Evolutionary conservation across 2,113 vertebrate species (phyloP), one percentile per base, ranked within the genome.

Genomic region (Vireo altiloquus): DNA sequence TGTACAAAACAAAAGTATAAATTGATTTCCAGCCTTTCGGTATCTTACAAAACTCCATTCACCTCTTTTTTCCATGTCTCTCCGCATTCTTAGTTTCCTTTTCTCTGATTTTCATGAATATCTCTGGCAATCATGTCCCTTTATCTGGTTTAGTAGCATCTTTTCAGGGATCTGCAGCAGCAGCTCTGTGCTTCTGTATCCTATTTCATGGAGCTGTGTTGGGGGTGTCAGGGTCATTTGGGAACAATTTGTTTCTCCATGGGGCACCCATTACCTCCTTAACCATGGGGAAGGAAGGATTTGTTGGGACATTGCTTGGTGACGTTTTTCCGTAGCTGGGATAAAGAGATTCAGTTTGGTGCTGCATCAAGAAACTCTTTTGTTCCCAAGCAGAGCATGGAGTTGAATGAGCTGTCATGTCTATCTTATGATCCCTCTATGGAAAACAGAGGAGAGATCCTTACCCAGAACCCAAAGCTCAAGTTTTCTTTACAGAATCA

Each of bases 21-120:
- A 35, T 74, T 11, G 57, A 65, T 87, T 84, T 75, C n/a, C 21
- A 72, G 60, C 6, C 12, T 50, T 90, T 82, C 4, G 1, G 7
- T 52, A 82, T 61, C 64, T 49, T 84, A n/a, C 7, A 33, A 40
- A 87, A 46, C 44, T 14, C 2, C 25, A 25, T 85, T 87, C 10
- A 11, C 9, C 14, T 82, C 17, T 87, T 78, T 57, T 57, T 42
- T 25, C n/a, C 0, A 0, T 40, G 31, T 6, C 10, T 37, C 22
- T 47, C 24, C 15, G 33, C 2, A 1, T 30, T 25, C 8, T 44
- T 19, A 1, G 2, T 87, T 72, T 89, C 2, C n/a, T 88, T 78
- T 75, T 72, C 24, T 69, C 27, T 57, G 22, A 18, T 9, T 66
- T 54, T 66, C 25, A 63, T 50, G 7, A 64, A 0, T 59, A 15